Base-by-base conservation (phyloP, 1,140 invertebrate species). In the Magallana gigas region DNA sequence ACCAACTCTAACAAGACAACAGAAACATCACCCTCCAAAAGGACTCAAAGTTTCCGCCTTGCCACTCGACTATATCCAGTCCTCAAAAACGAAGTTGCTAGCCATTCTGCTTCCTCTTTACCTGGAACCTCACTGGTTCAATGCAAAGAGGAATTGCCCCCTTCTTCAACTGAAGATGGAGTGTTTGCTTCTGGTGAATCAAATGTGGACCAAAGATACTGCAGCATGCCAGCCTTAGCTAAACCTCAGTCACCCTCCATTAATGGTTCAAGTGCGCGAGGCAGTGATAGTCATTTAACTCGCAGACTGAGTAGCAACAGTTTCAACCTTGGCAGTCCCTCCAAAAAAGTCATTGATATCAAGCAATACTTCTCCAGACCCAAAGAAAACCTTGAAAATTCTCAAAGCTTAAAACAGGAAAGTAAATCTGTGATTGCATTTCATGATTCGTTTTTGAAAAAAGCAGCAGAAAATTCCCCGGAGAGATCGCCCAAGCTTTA, bases 41-140 rank as follows among this genome's bases (percentile, higher is more conserved):
- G 92, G 76, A 87, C 90, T n/a, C 59, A 84, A 57, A 92, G 92
- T 87, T 92, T 92, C 80, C 85, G 88, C 23, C 60, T 84, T 16
- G 92, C 92, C 12, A 88, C 90, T 23, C 83, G 90, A 60, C 18
- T 90, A 12, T 81, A 91, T 56, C 92, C 91, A 18, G 56, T 92
- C 9, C 48, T 82, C 18, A 58, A 36, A 57, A 82, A 58, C n/a
- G 68, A 29, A 29, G 23, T 71, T 29, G 48, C 80, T 29, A 57
- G 14, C 80, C 57, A n/a, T 57, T 57, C 56, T 14, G 23, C 83
- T 12, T 60, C 83, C 7, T 84, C 83, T 8, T 36, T 84, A 18
- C 83, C 59, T 0, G 57, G 36, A 9, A 18, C 57, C 29, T 57
- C 83, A 5, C 6, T 56, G 60, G 57, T 62, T 7, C 29, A 57